phyloP scores from a whole-genome alignment of 64 coral and sea anemone genomes.

The Pocillopora verrucosa region DNA sequence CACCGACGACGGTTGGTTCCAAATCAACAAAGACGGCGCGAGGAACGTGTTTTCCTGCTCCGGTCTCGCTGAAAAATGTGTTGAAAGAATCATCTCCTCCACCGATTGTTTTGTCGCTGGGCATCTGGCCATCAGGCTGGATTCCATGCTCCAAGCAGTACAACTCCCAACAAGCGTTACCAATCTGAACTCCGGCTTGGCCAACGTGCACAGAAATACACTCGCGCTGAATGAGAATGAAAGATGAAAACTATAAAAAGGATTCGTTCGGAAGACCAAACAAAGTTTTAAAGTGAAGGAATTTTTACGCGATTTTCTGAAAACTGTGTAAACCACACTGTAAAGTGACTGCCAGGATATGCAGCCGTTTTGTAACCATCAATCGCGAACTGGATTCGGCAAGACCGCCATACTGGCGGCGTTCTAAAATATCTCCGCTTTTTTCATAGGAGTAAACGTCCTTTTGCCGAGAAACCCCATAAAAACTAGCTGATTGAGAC shows the following conservation, averaged over 20 bases:
- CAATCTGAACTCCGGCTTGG: slow-evolving; percentile 31
- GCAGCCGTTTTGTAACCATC: not conserved
- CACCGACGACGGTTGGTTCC: not conserved
- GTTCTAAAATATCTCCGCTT: not conserved
- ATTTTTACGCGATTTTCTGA: not conserved
- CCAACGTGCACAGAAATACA: slow-evolving; percentile 29
- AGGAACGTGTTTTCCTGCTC: slow-evolving; percentile 1
- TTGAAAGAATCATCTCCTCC: not conserved
- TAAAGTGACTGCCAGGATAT: too few species aligned
- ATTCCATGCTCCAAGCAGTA: slow-evolving; percentile 23
- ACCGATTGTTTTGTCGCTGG: not conserved
- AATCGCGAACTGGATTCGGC: not conserved
- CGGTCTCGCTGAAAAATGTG: not conserved
- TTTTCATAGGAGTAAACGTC: not conserved
- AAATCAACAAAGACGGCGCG: slow-evolving; percentile 4
- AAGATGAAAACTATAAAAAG: not conserved
- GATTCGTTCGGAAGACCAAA: too few species aligned
- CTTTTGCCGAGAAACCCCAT: not conserved
- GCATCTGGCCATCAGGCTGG: not conserved
- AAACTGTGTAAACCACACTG: too few species aligned
- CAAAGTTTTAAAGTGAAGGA: not conserved
- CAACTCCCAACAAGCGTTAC: slow-evolving; percentile 29
- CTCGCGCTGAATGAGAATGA: not conserved
- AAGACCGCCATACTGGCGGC: not conserved
- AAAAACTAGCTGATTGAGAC: not conserved